Conservation (phyloP, 1,140 invertebrate species). For the Thaumatotibia leucotreta region DNA sequence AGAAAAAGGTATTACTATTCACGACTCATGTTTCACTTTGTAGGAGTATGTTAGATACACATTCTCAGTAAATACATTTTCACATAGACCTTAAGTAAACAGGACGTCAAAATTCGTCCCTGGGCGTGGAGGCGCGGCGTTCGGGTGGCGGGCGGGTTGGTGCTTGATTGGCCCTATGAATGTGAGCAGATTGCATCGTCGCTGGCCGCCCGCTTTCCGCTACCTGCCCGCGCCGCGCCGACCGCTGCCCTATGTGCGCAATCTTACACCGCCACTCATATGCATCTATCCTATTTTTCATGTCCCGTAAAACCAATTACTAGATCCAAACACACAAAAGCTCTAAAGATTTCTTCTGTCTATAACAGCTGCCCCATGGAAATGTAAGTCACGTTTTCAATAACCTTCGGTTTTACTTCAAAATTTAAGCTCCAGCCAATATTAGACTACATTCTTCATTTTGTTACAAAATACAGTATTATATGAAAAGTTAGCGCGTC, state of each 20-base stretch:
- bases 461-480: conserved; percentile 66
- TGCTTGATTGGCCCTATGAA: conserved; percentile 74
- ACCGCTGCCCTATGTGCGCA: conserved; percentile 31
- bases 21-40: too few relatives aligned
- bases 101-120: conserved; percentile 33
- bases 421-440: conserved; percentile 71
- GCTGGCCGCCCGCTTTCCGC: conserved; percentile 28
- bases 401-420: conserved; percentile 76
- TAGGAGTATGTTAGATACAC: too few relatives aligned
- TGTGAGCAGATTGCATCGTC: conserved; percentile 69
- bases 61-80: too few relatives aligned
- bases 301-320: conserved; percentile 8
- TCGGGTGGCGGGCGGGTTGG: conserved; percentile 52
- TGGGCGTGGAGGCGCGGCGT: conserved; percentile 45
- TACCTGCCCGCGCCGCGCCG: conserved; percentile 34
- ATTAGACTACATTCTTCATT: conserved; percentile 73
- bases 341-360: conserved; percentile 37
- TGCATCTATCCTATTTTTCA: conserved; percentile 22
- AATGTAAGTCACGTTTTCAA: conserved; percentile 76
- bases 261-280: conserved; percentile 31
- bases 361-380: conserved; percentile 64
- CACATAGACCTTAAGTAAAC: background rate
- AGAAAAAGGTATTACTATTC: too few relatives aligned
- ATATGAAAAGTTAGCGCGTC: conserved; percentile 12
- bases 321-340: conserved; percentile 30